Percentiles rank a stretch among this genome's conserved stretches.
Evolutionary conservation across 2,113 vertebrate genomes (phyloP).

Genomic region (Peromyscus californicus): DNA sequence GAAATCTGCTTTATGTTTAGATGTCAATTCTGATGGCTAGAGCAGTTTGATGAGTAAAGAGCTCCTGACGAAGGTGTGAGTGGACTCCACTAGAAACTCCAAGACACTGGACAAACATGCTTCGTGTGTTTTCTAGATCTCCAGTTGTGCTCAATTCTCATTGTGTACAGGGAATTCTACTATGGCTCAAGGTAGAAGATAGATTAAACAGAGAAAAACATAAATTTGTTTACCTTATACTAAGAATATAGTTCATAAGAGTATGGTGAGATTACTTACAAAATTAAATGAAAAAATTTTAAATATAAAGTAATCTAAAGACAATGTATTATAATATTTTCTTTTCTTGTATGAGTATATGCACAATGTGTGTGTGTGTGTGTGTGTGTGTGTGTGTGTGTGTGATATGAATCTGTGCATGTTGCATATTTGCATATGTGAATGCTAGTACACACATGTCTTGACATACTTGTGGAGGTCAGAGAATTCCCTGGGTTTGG

Average conservation of each 20-base stretch:
- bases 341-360: background rate
- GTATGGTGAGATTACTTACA: background rate
- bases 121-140: background rate
- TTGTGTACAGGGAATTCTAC: background rate
- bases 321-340: background rate
- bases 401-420: background rate
- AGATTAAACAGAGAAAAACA: background rate
- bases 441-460: background rate
- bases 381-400: background rate
- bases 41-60: background rate
- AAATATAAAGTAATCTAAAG: background rate
- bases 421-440: background rate
- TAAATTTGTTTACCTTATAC: background rate
- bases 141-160: background rate
- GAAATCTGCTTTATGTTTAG: background rate
- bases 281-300: background rate
- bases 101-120: background rate
- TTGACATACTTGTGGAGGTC: background rate
- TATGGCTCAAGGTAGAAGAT: background rate
- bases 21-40: background rate
- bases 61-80: background rate
- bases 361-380: background rate
- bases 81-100: background rate
- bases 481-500: background rate
- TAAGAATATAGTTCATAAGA: background rate